These are phyloP conservation scores for Pegoplata infirma DNA, from an alignment of 2,888 invertebrate species.

Conservation along the genomic window DNA sequence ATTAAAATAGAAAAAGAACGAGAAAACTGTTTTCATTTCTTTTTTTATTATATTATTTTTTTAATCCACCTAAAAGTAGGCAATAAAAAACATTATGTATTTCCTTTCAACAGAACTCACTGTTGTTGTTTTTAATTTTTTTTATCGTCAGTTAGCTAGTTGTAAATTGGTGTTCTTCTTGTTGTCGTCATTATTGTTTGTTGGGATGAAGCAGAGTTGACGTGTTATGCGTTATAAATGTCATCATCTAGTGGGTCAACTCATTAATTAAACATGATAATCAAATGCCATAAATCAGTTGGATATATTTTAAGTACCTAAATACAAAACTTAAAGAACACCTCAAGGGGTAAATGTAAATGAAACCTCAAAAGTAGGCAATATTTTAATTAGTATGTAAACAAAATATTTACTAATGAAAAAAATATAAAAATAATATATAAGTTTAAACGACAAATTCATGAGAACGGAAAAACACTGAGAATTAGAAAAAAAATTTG, in stretches of 20 bases:
- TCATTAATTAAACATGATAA: constrained; percentile 66
- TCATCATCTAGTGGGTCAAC: constrained; percentile 62
- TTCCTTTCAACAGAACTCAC: constrained; percentile 23
- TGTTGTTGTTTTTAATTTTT: too few relatives aligned
- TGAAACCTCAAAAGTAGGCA: constrained; percentile 34
- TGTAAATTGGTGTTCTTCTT: too few relatives aligned
- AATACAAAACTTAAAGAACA: constrained; percentile 46
- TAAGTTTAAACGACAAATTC: too few relatives aligned
- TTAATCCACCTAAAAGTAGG: constrained; percentile 60
- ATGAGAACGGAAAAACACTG: too few relatives aligned
- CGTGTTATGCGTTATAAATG: constrained; percentile 62
- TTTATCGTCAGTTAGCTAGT: too few relatives aligned
- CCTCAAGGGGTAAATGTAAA: constrained; percentile 34
- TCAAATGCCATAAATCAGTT: constrained; percentile 66
- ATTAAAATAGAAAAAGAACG: background rate
- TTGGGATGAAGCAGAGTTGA: constrained; percentile 24
- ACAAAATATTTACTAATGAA: too few relatives aligned
- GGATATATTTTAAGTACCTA: constrained; percentile 54
- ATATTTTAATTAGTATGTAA: constrained; percentile 40
- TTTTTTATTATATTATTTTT: constrained; percentile 7
- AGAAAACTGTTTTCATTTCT: constrained; percentile 26
- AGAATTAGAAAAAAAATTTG: too few relatives aligned
- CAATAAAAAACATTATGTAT: constrained; percentile 55
- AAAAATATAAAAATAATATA: too few relatives aligned
- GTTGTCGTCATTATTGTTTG: constrained; percentile 15